Conservation (phyloP, 2,797 vertebrate species). For the Choloepus didactylus region DNA sequence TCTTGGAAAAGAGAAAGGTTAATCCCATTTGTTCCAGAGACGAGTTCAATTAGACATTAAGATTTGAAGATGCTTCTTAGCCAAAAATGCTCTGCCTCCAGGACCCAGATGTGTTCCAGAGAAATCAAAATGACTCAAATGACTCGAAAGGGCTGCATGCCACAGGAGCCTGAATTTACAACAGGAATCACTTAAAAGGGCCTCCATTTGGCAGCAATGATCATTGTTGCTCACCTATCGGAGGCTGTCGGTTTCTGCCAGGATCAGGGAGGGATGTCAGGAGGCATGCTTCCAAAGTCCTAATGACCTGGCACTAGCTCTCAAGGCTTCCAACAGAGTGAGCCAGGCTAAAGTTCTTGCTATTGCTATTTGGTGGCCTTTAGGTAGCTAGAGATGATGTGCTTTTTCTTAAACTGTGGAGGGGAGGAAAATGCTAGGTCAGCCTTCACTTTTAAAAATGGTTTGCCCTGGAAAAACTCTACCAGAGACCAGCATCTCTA, state of each 20-base stretch:
- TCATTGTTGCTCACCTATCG: rapidly evolving
- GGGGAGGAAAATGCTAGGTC: background rate
- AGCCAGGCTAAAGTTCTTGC: background rate
- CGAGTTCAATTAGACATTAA: conserved; percentile 9
- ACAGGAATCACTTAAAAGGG: background rate
- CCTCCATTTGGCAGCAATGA: background rate
- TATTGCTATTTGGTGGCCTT: background rate
- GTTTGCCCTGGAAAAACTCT: background rate
- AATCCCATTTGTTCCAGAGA: background rate
- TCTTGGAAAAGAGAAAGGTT: conserved; percentile 7
- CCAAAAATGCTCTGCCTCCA: background rate
- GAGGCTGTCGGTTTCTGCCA: background rate
- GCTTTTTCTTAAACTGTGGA: background rate
- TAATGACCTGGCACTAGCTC: background rate
- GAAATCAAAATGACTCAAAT: background rate
- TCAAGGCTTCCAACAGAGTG: background rate
- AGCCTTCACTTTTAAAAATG: background rate
- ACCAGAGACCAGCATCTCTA: background rate
- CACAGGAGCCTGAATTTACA: background rate
- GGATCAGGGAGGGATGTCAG: rapidly evolving
- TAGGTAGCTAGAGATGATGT: background rate
- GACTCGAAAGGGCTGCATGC: background rate
- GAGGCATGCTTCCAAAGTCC: background rate
- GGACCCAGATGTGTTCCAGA: background rate
- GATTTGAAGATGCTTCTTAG: background rate